A percentile compares a stretch with the other conserved stretches of the same genome.
Evolutionary conservation across 2,797 vertebrate species (phyloP).

Genomic region (Cottoperca gobio): DNA sequence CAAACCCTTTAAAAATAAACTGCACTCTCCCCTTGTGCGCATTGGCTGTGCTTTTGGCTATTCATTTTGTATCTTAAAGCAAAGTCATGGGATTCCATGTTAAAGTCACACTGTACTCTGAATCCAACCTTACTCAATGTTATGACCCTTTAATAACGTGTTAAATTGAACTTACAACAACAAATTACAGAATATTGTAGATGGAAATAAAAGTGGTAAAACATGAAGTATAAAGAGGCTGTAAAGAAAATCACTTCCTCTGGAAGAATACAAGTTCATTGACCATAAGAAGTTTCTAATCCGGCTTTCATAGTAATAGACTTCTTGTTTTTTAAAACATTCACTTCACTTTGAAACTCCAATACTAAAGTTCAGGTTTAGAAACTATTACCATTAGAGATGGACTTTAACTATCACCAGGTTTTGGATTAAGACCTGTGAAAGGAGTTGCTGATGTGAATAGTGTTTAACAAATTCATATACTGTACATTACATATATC

Average conservation of each 20-base stretch:
- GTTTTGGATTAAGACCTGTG: background rate
- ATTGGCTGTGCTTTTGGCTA: background rate
- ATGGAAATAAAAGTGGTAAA: background rate
- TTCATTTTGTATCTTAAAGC: background rate
- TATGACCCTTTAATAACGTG: too few species aligned
- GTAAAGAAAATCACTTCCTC: background rate
- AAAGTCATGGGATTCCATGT: background rate
- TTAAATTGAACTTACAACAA: background rate
- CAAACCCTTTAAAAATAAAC: slow-evolving; percentile 71
- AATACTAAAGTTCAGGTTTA: background rate
- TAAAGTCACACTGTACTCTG: background rate
- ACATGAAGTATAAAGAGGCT: background rate
- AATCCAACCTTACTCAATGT: background rate
- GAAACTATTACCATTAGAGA: background rate
- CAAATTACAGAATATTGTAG: background rate
- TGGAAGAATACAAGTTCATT: background rate
- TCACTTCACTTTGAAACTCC: background rate
- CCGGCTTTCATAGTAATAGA: background rate
- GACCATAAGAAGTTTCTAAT: background rate
- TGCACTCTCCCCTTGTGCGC: slow-evolving; percentile 38
- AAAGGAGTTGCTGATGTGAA: background rate
- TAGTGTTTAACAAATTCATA: too few species aligned
- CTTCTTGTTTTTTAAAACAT: background rate
- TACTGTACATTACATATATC: background rate
- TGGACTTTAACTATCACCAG: background rate